A percentile compares a stretch with the other conserved stretches of the same genome.
Evolutionary conservation across 2,113 vertebrate species (phyloP).

Genomic region (Podiceps cristatus): DNA sequence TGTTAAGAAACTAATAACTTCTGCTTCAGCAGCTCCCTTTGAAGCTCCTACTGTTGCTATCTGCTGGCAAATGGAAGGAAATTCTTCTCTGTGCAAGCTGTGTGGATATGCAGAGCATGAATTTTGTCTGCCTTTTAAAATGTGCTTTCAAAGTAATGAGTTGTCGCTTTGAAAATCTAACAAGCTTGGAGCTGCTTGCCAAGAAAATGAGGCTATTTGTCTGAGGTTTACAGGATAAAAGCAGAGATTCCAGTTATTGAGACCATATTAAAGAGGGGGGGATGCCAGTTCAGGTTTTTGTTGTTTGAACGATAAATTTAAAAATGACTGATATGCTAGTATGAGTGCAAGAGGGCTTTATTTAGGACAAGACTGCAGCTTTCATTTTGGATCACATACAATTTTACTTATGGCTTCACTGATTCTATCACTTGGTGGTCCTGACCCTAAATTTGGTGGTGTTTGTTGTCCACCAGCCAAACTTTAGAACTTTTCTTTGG

Average conservation of each 20-base stretch:
- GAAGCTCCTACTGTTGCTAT: not conserved
- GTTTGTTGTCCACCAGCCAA: not conserved
- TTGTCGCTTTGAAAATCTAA: conserved; percentile 3
- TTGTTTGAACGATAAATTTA: not conserved
- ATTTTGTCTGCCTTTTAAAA: conserved; percentile 14
- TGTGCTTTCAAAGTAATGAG: not conserved
- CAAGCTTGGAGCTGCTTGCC: not conserved
- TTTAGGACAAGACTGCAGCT: not conserved
- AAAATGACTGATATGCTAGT: not conserved
- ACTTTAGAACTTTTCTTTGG: not conserved
- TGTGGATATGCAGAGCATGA: not conserved
- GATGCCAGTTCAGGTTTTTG: not conserved
- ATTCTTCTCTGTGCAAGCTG: not conserved
- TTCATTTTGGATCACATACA: not conserved
- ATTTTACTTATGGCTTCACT: not conserved
- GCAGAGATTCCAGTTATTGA: not conserved
- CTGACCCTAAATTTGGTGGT: not conserved
- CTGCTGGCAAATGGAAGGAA: conserved; percentile 21
- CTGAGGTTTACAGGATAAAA: not conserved
- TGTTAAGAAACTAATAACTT: not conserved
- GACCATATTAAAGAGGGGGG: not conserved
- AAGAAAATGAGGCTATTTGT: not conserved
- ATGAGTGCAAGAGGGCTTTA: not conserved
- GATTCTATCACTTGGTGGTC: not conserved
- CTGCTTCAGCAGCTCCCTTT: not conserved